Conservation (phyloP, 2,888 invertebrate species). For the Thyatira batis region DNA sequence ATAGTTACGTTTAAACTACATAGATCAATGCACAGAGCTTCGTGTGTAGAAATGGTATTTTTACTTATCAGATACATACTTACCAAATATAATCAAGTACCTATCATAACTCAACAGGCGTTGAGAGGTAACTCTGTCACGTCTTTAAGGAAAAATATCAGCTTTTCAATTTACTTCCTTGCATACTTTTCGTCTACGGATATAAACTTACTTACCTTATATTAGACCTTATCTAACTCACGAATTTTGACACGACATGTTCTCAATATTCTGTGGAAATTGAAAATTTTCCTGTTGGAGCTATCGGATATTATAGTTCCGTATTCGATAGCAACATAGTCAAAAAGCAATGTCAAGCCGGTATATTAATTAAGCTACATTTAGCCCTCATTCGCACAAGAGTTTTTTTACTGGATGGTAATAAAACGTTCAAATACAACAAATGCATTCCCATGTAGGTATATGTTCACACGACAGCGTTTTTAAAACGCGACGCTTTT, state of each 20-base stretch:
- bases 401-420: no score
- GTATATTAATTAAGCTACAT: no score
- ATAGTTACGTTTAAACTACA: no score
- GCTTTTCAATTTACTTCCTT: slow-evolving; percentile 39
- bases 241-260: slow-evolving; percentile 23
- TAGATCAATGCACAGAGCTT: no score
- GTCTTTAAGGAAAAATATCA: slow-evolving; percentile 12
- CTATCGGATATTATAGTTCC: background rate
- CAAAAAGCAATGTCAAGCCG: no score
- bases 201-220: slow-evolving; percentile 39
- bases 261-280: slow-evolving; percentile 27
- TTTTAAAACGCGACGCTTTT: no score
- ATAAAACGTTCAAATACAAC: no score
- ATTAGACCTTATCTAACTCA: slow-evolving; percentile 31
- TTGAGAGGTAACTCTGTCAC: background rate
- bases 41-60: background rate
- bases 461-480: no score
- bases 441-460: no score
- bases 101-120: background rate
- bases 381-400: no score
- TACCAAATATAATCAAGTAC: no score
- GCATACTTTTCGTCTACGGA: slow-evolving; percentile 33
- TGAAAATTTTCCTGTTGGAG: slow-evolving; percentile 14
- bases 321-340: no score
- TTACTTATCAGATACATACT: background rate